Conservation (phyloP, 2,797 vertebrate species). For the Xenops minutus region DNA sequence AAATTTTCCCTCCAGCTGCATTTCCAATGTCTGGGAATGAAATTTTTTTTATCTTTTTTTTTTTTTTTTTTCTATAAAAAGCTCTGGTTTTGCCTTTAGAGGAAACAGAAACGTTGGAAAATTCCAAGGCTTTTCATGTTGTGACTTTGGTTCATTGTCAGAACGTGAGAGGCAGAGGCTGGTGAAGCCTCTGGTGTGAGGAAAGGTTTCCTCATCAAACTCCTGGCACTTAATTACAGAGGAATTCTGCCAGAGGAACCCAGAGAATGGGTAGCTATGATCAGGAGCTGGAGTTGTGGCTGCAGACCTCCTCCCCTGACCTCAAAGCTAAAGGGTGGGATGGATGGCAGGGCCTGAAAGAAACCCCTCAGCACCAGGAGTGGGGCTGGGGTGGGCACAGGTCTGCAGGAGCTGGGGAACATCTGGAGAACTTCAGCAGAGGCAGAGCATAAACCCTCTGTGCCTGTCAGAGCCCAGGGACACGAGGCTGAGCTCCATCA, state of each 20-base stretch:
- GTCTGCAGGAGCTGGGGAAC: not conserved
- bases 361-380: accelerated
- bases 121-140: not conserved
- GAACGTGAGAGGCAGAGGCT: not conserved
- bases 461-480: not conserved
- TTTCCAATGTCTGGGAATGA: not conserved
- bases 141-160: not conserved
- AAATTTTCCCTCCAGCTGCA: not conserved
- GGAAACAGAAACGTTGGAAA: not conserved
- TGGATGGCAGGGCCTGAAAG: not conserved
- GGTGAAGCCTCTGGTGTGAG: not conserved
- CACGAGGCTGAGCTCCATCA: not conserved
- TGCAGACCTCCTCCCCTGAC: not conserved
- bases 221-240: not conserved
- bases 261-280: not conserved
- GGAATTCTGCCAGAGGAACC: not conserved
- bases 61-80: not conserved
- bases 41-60: not conserved
- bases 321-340: not conserved
- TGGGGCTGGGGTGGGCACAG: accelerated
- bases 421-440: not conserved
- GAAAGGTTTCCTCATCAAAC: not conserved
- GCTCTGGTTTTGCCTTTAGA: not conserved
- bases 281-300: not conserved
- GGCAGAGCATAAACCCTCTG: not conserved